phyloP scores from a whole-genome alignment of 1,140 invertebrate genomes.

The Xylocopa sonorina region DNA sequence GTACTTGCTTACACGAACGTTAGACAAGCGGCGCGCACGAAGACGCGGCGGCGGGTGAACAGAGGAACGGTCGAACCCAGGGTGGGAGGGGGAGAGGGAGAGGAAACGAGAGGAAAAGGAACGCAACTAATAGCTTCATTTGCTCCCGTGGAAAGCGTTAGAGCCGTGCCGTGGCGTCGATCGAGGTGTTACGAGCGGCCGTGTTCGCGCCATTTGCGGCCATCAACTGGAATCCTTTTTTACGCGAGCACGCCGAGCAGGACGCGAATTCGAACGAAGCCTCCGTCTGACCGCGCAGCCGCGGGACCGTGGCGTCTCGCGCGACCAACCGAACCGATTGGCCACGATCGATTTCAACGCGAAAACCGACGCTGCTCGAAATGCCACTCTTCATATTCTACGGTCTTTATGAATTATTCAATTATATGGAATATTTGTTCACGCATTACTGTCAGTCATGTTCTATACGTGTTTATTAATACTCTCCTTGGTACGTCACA shows the following conservation, averaged over 20 bases:
- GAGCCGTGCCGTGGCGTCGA: conserved; percentile 44
- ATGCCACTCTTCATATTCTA: too few species aligned
- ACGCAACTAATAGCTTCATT: conserved; percentile 62
- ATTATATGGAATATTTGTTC: too few species aligned
- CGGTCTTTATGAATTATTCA: not conserved
- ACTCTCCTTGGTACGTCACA: conserved; percentile 36
- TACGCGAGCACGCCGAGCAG: not conserved
- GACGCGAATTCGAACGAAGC: not conserved
- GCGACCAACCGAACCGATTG: not conserved
- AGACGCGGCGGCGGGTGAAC: conserved; percentile 46
- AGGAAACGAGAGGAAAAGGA: not conserved
- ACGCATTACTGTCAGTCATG: too few species aligned
- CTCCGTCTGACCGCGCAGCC: not conserved
- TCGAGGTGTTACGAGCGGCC: conserved; percentile 59
- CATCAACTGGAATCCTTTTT: conserved; percentile 40
- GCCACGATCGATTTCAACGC: too few species aligned
- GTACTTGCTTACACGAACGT: conserved; percentile 29
- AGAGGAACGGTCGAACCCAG: too few species aligned
- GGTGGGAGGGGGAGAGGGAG: not conserved
- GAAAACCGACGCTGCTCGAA: too few species aligned
- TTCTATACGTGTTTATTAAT: not conserved
- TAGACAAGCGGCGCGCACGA: too few species aligned
- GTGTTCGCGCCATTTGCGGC: conserved; percentile 22
- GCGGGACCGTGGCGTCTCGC: not conserved
- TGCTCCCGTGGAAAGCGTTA: conserved; percentile 27